Evolutionary conservation across 2,113 vertebrate genomes (phyloP), one percentile per base, ranked within the genome.

Genomic region (Muntiacus reevesi): DNA sequence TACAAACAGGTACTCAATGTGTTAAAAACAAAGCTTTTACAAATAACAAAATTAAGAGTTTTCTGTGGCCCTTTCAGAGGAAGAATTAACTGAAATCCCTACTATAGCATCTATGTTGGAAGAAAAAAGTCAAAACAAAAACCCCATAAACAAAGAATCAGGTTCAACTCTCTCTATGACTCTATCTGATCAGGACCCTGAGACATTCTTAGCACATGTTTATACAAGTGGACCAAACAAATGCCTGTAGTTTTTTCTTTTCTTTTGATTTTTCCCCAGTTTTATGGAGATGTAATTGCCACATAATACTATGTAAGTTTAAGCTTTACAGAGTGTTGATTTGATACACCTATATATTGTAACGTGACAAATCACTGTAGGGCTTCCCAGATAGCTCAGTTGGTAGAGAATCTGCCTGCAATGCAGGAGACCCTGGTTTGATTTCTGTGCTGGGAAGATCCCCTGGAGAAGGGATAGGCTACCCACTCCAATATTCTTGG

Each of bases 31-130:
- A 89, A 87, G 33, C 4, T 14, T 30, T 88, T 87, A 83, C 12
- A 89, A 81, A 91, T 57, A 86, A 74, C 36, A 94, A 83, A 96
- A 94, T 79, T 50, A 78, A 89, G 78, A 79, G 62, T 94, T 74
- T 74, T 59, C 17, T 28, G 47, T 71, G 28, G 4, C 21, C 43
- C 17, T 89, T 96, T 92, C 25, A 84, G 67, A 93, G n/a, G n/a
- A 78, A 83, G 43, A 95, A 91, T 76, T 92, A 94, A 94, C 59
- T 71, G 86, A 93, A 33, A 89, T 82, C 33, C 23, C 57, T 93
- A 57, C 27, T 83, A 79, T 57, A 84, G 30, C 19, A 92, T 82
- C 21, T 87, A 28, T 50, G 10, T 89, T 97, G 71, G n/a, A 87
- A 91, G 54, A 62, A 74, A 89, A 88, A 82, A 59, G 23, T 92